These are phyloP conservation scores for Watersipora subatra DNA, from an alignment of 1,140 invertebrate genomes.

Conservation along the genomic window DNA sequence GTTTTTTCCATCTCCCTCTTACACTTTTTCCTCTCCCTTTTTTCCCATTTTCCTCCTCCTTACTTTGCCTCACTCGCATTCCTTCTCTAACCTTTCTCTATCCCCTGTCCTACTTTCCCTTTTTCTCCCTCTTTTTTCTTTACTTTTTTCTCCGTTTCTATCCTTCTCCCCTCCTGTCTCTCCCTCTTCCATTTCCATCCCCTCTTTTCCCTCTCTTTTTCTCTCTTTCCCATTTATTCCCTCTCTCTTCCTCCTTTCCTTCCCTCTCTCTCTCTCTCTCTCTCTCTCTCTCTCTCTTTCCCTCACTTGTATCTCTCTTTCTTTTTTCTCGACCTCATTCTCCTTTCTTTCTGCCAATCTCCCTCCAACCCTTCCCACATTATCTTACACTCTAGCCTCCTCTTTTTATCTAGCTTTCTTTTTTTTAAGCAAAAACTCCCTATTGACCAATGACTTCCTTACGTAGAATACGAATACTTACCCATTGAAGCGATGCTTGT, in stretches of 20 bases:
- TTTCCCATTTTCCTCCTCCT: no score
- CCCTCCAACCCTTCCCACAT: constrained; percentile 3
- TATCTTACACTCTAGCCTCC: neutral
- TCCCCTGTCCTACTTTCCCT: neutral
- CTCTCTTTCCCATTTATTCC: constrained; percentile 1
- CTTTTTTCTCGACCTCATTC: neutral
- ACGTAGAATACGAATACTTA: no score
- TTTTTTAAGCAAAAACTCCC: neutral
- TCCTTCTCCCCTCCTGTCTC: constrained; percentile 5
- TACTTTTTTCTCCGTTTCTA: constrained; percentile 4
- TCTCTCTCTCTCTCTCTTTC: constrained; percentile 1
- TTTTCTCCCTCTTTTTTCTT: neutral
- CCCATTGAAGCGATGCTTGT: no score
- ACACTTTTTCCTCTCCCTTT: no score
- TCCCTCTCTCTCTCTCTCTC: constrained; percentile 1
- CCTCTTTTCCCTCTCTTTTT: constrained; percentile 1
- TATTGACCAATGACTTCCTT: neutral
- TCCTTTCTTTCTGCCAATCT: no score
- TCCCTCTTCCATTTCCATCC: neutral
- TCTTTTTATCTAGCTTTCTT: constrained; percentile 1
- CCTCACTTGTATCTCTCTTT: no score
- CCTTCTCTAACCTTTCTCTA: neutral
- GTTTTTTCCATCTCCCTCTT: no score
- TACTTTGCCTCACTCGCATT: neutral
- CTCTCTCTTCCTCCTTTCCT: constrained; percentile 2